These are phyloP conservation scores for Sinocyclocheilus rhinocerous DNA, from an alignment of 2,113 vertebrate genomes.

Conservation along the genomic window DNA sequence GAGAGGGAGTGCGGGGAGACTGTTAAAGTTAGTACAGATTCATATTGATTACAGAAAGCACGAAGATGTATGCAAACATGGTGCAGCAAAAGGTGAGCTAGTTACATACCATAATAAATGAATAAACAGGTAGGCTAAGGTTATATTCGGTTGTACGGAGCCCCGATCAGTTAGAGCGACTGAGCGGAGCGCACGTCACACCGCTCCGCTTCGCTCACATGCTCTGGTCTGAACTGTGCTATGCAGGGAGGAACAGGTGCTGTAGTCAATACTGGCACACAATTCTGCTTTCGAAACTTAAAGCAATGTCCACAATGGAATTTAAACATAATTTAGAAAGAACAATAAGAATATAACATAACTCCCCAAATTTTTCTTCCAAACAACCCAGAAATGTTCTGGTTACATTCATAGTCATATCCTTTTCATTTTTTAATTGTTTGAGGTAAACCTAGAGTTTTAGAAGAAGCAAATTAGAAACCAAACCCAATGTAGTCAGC, in stretches of 20 bases:
- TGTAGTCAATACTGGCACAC: slow-evolving; percentile 47
- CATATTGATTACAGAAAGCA: too few relatives aligned
- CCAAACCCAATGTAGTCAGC: slow-evolving; percentile 88
- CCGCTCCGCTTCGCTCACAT: too few relatives aligned
- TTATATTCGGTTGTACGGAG: too few relatives aligned
- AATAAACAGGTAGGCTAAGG: too few relatives aligned
- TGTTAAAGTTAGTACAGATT: too few relatives aligned
- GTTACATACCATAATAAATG: too few relatives aligned
- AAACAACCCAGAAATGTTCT: slow-evolving; percentile 82
- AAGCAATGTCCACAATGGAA: slow-evolving; percentile 56
- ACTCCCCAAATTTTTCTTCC: slow-evolving; percentile 69
- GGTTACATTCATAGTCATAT: slow-evolving; percentile 94
- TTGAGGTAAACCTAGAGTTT: slow-evolving; percentile 89
- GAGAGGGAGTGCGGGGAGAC: too few relatives aligned
- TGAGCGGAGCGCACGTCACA: too few relatives aligned
- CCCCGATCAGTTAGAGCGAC: too few relatives aligned
- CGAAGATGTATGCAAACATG: too few relatives aligned
- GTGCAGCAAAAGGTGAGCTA: too few relatives aligned
- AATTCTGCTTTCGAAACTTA: slow-evolving; percentile 58
- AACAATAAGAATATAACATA: slow-evolving; percentile 38
- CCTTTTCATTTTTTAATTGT: slow-evolving; percentile 83
- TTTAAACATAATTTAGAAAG: slow-evolving; percentile 39
- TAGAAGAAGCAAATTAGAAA: slow-evolving; percentile 88
- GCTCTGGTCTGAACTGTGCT: slow-evolving; percentile 48
- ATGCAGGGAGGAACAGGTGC: slow-evolving; percentile 48